Base-by-base conservation (phyloP, 2,113 vertebrate genomes). In the Otis tarda region DNA sequence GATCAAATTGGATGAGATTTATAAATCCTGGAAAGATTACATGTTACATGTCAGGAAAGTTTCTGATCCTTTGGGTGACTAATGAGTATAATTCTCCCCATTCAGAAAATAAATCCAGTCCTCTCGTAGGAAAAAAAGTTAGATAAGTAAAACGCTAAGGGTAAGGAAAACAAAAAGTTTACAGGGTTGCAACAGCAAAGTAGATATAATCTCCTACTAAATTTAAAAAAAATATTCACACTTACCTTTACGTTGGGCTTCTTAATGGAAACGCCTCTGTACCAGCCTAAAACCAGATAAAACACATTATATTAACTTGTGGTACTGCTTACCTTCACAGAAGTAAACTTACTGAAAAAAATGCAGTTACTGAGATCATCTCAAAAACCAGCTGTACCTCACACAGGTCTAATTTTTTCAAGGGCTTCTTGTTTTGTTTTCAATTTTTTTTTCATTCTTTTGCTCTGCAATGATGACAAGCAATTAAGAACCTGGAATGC, bases 201-300 rank as follows among this genome's bases (percentile, higher is more conserved):
- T 1, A 59, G 25, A 70, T 39, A 43, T 6, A 57, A 49, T 37
- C 33, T 91, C 60, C 39, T 28, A 50, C 10, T 65, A 75, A 13
- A 60, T 52, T 31, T 47, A 71, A 75, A 56, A 85, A 41, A 43
- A 4, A 2, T 21, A 55, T 43, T 88, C 28, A 57, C 7, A 22
- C 95, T 98, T 98, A 99, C 99, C 99, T 99, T 99, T 90, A 99
- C 95, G 63, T 98, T 98, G 41, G 99, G 99, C 95, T 98, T 99
- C 98, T 98, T 99, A 63, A 98, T 98, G 33, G 99, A 99, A 97
- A 99, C 98, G 79, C 99, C 99, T 98, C 99, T 97, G 98, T 98
- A 99, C 99, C 99, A 99, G 87, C 99, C 99, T 99, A 97, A 83
- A 99, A 99, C 6, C 94, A 90, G 87, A 97, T 10, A 73, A 93